Percentiles rank a stretch among this genome's conserved stretches.
Evolutionary conservation across 2,888 invertebrate species (phyloP).

Genomic region (Sinelater perroti): DNA sequence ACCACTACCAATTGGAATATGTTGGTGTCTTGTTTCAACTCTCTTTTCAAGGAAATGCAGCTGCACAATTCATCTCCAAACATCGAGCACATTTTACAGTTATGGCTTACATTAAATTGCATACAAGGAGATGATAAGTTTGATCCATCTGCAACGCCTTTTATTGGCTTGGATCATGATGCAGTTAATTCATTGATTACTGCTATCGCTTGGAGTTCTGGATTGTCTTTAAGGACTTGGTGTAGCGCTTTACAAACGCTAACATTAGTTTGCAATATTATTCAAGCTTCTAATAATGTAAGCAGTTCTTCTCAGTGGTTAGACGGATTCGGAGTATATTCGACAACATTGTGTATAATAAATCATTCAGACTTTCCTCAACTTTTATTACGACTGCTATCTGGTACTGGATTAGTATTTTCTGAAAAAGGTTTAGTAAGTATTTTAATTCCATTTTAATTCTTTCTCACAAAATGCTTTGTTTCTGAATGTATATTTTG

Average conservation of each 20-base stretch:
- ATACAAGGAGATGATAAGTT: slow-evolving; percentile 63
- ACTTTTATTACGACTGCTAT: slow-evolving; percentile 72
- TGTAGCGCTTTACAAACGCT: slow-evolving; percentile 79
- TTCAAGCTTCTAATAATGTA: slow-evolving; percentile 49
- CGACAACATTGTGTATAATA: slow-evolving; percentile 71
- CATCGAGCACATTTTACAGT: slow-evolving; percentile 83
- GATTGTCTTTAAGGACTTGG: slow-evolving; percentile 79
- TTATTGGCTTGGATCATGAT: slow-evolving; percentile 70
- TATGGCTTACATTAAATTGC: slow-evolving; percentile 86
- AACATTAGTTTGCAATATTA: slow-evolving; percentile 75
- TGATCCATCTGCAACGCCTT: slow-evolving; percentile 67
- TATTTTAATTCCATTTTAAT: slow-evolving; percentile 36
- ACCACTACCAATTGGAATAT: slow-evolving; percentile 64
- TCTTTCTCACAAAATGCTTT: not conserved
- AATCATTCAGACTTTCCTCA: slow-evolving; percentile 74
- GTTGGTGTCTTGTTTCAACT: slow-evolving; percentile 75
- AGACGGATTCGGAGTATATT: slow-evolving; percentile 57
- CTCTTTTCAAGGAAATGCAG: slow-evolving; percentile 73
- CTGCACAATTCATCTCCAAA: slow-evolving; percentile 76
- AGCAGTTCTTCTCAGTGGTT: slow-evolving; percentile 40
- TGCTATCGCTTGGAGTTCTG: slow-evolving; percentile 72
- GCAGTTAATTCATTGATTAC: slow-evolving; percentile 73
- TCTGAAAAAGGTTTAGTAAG: slow-evolving; percentile 65
- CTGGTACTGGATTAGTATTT: slow-evolving; percentile 68
- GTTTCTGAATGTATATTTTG: slow-evolving; percentile 35